These are phyloP conservation scores for Microctenopoma lineatum DNA, from an alignment of 2,797 vertebrate genomes.

Conservation along the genomic window DNA sequence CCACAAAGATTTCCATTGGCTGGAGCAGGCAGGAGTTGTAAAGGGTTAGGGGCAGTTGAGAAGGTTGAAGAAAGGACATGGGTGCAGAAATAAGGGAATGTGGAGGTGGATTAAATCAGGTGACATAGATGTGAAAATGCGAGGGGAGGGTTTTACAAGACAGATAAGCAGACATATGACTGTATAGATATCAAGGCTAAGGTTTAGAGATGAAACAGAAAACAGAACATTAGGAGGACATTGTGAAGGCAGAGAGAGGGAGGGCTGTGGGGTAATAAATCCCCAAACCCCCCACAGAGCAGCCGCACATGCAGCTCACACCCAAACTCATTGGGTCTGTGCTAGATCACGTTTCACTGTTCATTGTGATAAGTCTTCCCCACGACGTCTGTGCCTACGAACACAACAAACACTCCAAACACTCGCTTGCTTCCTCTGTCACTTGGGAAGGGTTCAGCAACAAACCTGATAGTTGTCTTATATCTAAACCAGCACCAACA, in stretches of 20 bases:
- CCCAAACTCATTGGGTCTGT: too few relatives aligned
- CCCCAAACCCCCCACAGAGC: too few relatives aligned
- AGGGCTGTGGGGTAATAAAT: neutral
- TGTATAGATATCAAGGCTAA: neutral
- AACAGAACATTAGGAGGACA: neutral
- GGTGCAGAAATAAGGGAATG: neutral
- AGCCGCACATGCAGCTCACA: too few relatives aligned
- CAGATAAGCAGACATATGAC: neutral
- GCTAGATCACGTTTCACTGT: too few relatives aligned
- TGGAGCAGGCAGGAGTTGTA: constrained; percentile 64
- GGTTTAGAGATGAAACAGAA: neutral
- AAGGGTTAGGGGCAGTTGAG: constrained; percentile 31
- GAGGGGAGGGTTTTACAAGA: neutral
- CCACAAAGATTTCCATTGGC: constrained; percentile 96
- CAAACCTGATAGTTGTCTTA: too few relatives aligned
- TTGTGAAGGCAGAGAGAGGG: neutral
- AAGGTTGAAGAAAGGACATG: neutral
- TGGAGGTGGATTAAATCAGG: constrained; percentile 9
- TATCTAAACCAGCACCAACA: too few relatives aligned
- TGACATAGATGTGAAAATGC: neutral
- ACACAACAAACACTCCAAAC: too few relatives aligned
- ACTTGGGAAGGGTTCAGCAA: too few relatives aligned
- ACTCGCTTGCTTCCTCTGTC: too few relatives aligned
- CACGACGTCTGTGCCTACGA: too few relatives aligned
- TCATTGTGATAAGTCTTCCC: too few relatives aligned